Evolutionary conservation across 2,797 vertebrate species (phyloP), one percentile per base, ranked within the genome.

Genomic region (Siniperca obscura): DNA sequence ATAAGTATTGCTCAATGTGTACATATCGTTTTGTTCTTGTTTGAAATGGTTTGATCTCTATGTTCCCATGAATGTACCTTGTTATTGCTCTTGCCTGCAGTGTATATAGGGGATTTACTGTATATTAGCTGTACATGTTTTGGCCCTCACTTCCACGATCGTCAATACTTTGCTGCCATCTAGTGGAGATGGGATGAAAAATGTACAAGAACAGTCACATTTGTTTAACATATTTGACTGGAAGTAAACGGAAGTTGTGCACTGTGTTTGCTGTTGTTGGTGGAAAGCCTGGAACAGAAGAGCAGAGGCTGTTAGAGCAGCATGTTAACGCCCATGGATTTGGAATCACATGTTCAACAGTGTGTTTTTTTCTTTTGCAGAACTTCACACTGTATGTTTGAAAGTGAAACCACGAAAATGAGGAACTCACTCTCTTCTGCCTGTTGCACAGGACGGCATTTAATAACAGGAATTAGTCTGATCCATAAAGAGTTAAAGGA

Each of bases 321-420:
- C 10, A 11, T 7, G 7, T 44, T 44, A 44, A 38, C 8, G 38
- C 38, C 9, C 38, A 30, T 30, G 30, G 30, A 30, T 30, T 30
- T 30, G 30, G 3, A 3, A 30, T 30, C 30, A 30, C 30, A 13
- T 13, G 44, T 16, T 46, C 14, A 46, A 16, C 44, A 40, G 8
- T 40, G 40, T 30, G 30, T 42, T 42, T 44, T 30, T 30, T 30
- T 27, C 2, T 30, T 30, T 30, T 30, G 30, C 30, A 30, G 13
- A 65, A 30, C 53, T 59, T 67, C 25, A 17, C 65, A 16, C 17
- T 16, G 11, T 12, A 7, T 3, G 19, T 53, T 12, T 53, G 12
- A 82, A 89, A 86, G 61, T 53, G 75, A 86, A 89, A 85, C 59
- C 13, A 0, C 13, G 8, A 48, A 52, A 86, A 64, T 4, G 16